Conservation (phyloP, 2,888 invertebrate genomes). For the Sisyra terminalis region DNA sequence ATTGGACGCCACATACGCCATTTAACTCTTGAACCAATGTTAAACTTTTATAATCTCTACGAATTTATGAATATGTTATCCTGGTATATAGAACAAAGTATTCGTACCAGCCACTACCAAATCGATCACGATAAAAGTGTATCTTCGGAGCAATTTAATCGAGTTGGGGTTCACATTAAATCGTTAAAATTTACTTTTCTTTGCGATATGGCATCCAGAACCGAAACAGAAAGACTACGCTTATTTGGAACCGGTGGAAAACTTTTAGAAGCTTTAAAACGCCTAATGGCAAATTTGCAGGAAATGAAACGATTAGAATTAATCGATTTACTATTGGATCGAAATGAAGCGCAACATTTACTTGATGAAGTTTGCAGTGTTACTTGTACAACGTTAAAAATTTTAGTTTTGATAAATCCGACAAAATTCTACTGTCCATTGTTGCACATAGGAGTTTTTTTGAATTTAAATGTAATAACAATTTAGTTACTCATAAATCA, state of each 20-base stretch:
- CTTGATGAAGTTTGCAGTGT: conserved; percentile 53
- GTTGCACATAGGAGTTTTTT: conserved; percentile 57
- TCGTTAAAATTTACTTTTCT: conserved; percentile 55
- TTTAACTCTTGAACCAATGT: conserved; percentile 53
- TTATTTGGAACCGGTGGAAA: conserved; percentile 65
- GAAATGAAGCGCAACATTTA: conserved; percentile 48
- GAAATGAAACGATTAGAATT: conserved; percentile 46
- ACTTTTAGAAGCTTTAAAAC: conserved; percentile 44
- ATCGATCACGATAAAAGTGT: conserved; percentile 11
- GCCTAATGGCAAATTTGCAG: conserved; percentile 47
- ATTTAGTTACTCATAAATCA: too few species aligned
- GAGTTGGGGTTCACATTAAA: conserved; percentile 38
- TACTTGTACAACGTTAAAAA: conserved; percentile 42
- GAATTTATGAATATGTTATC: conserved; percentile 72
- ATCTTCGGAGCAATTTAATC: conserved; percentile 20
- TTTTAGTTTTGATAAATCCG: conserved; percentile 54
- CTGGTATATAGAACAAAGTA: conserved; percentile 46
- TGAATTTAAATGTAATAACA: conserved; percentile 52
- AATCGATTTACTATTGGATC: conserved; percentile 57
- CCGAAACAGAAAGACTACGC: conserved; percentile 40
- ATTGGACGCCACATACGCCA: conserved; percentile 48
- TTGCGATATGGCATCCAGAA: conserved; percentile 49
- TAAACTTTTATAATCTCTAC: conserved; percentile 65
- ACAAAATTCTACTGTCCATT: conserved; percentile 52
- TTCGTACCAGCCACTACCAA: conserved; percentile 2